Base-by-base conservation (phyloP, 2,113 vertebrate species). In the Rhinichthys klamathensis region DNA sequence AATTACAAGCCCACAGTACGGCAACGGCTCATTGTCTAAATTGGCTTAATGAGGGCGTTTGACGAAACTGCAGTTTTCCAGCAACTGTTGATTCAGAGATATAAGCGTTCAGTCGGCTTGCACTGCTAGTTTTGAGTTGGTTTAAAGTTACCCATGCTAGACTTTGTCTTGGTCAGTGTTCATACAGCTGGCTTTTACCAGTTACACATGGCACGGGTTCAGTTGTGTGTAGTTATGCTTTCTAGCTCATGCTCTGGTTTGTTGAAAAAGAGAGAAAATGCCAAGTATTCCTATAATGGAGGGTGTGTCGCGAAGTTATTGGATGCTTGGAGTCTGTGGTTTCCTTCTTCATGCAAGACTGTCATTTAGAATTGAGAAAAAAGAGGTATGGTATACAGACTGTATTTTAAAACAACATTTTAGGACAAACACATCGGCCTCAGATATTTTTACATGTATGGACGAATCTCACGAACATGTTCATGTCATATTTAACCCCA, bases 281-380 rank as follows among this genome's bases (percentile, higher is more conserved):
- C 6, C 21, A 60, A 77, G 65, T 84, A 70, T 76, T 74, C 35
- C 13, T 86, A 58, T 82, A 80, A 82, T 83, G 75, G 46, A 46
- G 77, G 86, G 86, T 87, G 86, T 87, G 86, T 87, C 56, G 38
- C 6, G 35, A 49, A 10, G 67, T 81, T 41, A 32, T 73, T 83
- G 61, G 74, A 67, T 35, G 21, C 30, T 44, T 72, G 76, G 82
- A 84, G 67, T 67, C 81, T 72, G 81, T 80, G 85, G 80, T 77
- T 83, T 51, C n/a, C n/a, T 30, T n/a, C 35, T 58, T 2, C 15
- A 69, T 63, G 70, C 44, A 35, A 79, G 49, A 41, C 73, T 35
- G 67, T 87, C 65, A 60, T 80, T 84, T 73, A 46, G n/a, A 32
- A 65, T 35, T 32, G 23, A 49, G 41, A 21, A 72, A 38, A 72